Evolutionary conservation across 37 sponge, comb jelly and placozoan species (phyloP), one percentile per base, ranked within the genome.

Genomic region (Cliona cf. orientalis): DNA sequence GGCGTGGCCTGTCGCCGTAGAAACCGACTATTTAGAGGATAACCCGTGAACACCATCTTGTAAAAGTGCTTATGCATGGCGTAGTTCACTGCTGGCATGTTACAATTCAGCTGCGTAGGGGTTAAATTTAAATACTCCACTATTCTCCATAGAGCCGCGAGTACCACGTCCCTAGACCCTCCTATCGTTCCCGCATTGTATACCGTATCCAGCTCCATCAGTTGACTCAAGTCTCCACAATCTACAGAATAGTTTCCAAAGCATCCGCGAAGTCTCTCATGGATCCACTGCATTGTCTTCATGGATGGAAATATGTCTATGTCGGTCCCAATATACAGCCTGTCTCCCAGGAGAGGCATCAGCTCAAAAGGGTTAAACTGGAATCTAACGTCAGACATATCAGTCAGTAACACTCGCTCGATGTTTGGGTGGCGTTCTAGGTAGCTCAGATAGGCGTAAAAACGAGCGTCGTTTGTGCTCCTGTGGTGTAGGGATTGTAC

Each of bases 401-500:
- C 92, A 61, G 92, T 87, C 5, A 91, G 84, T 12, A 91, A 39
- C n/a, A 91, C 89, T 32, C 60, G 71, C 40, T 9, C 46, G 5
- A 91, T 41, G 0, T 91, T 84, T 7, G 84, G 58, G 43, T 87
- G 83, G 65, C 43, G 0, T 0, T 79, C 46, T 0, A 91, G 74
- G 60, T 91, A 87, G 19, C 31, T 19, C 11, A 73, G 46, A 60
- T 87, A 91, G 11, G 60, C 46, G 42, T 87, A 91, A 61, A 87
- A 91, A 34, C 92, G 58, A 2, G 89, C 92, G 75, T 91, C 92
- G 68, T 91, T 91, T 45, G 92, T 91, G 42, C 84, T 80, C 36
- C 92, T 63, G 31, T 45, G 45, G 9, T 78, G 33, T 26, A 87
- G 71, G 3, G 89, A 79, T 31, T 72, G 56, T 2, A 91, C 80